Conservation (phyloP, 1,140 invertebrate species). For the Aphaenogaster rudis region DNA sequence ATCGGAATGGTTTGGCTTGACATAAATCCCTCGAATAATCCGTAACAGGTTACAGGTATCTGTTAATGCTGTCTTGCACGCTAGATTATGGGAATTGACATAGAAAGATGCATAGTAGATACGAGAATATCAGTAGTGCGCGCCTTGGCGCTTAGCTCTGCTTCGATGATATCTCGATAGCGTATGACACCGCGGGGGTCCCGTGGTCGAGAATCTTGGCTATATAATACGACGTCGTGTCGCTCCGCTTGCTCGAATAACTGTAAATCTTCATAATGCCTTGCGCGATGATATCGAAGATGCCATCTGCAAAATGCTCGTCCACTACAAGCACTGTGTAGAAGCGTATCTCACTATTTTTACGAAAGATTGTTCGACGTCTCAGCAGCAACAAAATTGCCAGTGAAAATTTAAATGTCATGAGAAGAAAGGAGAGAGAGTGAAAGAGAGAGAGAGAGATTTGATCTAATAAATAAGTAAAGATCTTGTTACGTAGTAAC, state of each 20-base stretch:
- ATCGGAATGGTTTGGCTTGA: constrained; percentile 35
- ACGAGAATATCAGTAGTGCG: constrained; percentile 39
- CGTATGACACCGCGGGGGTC: constrained; percentile 63
- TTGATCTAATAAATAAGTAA: not conserved
- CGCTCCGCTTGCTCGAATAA: constrained; percentile 38
- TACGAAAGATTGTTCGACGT: not conserved
- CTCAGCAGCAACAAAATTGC: not conserved
- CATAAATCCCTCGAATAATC: constrained; percentile 65
- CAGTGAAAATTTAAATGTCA: constrained; percentile 18
- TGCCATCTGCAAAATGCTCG: constrained; percentile 20
- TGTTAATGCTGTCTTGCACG: constrained; percentile 46
- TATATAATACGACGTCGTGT: constrained; percentile 38
- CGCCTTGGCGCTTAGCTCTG: constrained; percentile 30
- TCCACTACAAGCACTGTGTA: not conserved
- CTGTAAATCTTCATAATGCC: constrained; percentile 49
- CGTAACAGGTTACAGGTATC: constrained; percentile 7
- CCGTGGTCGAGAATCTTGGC: constrained; percentile 27
- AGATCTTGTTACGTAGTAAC: not conserved
- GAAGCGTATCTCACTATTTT: constrained; percentile 29
- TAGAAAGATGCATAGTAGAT: constrained; percentile 48
- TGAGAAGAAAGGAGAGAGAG: not conserved
- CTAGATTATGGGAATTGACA: constrained; percentile 48
- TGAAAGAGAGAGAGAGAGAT: too few species aligned
- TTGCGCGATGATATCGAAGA: constrained; percentile 39
- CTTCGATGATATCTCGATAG: constrained; percentile 68